These are phyloP conservation scores for Epinephelus moara DNA, from an alignment of 2,113 vertebrate species.

Conservation along the genomic window DNA sequence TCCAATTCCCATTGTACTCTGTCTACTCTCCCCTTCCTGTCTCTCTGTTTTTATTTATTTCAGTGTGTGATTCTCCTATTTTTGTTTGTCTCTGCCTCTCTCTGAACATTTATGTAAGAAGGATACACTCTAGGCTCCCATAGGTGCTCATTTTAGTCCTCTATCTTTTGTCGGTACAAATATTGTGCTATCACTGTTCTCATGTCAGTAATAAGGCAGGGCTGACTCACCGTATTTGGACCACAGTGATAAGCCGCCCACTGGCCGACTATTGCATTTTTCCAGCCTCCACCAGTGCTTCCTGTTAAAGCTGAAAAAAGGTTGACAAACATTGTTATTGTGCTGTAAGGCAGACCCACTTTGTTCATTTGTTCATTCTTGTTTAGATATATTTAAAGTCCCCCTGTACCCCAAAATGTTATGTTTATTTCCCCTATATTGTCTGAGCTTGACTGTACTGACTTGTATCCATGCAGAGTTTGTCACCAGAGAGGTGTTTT, in stretches of 20 bases:
- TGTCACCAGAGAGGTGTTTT: no score
- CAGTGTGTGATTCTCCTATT: slow-evolving; percentile 14
- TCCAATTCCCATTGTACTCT: slow-evolving; percentile 20
- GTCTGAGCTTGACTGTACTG: no score
- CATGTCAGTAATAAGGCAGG: slow-evolving; percentile 13
- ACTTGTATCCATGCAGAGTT: no score
- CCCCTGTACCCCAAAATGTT: no score
- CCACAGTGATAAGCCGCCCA: neutral
- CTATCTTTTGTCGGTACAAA: slow-evolving; percentile 8
- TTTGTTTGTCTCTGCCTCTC: slow-evolving; percentile 22
- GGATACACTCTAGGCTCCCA: neutral
- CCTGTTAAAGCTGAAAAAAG: neutral
- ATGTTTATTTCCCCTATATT: no score
- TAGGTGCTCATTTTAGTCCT: slow-evolving; percentile 4
- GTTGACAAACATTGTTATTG: neutral
- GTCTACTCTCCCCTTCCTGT: slow-evolving; percentile 11
- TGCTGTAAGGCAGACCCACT: neutral
- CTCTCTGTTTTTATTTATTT: slow-evolving; percentile 35
- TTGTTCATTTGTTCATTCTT: neutral
- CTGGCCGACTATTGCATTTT: neutral
- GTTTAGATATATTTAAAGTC: neutral
- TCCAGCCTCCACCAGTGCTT: neutral
- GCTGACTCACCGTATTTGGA: neutral
- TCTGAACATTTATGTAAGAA: slow-evolving; percentile 3
- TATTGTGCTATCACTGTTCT: slow-evolving; percentile 15